Evolutionary conservation across 2,797 vertebrate species (phyloP), one percentile per base, ranked within the genome.

Genomic region (Mormyrus hasselquistii): DNA sequence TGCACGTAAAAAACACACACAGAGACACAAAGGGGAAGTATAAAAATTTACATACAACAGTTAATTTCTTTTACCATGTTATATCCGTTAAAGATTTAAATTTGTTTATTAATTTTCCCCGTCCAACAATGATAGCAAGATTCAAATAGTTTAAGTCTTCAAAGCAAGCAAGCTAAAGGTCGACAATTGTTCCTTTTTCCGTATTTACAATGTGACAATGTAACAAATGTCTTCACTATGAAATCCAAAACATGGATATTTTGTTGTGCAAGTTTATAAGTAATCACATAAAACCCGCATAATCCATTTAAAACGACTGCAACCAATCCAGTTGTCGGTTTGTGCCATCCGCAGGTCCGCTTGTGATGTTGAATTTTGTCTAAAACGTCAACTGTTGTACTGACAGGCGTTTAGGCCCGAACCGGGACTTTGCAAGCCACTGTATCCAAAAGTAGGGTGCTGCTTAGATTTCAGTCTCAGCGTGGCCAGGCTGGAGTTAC

Each of bases 401-500:
- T 99, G 98, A 92, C 98, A 99, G 19, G 98, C 98, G 92, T 99
- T 99, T 91, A 99, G 97, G 89, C 97, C 96, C 3, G 98, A 96
- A 0, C 97, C 97, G 34, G 98, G 97, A 91, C 97, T 98, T 93
- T 99, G 98, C 95, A 99, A 95, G 91, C 97, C 95, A 94, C 97
- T 96, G 95, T 99, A 99, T 93, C 97, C 97, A 91, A 99, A 99
- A 19, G 97, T 96, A 1, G 98, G 98, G 92, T 99, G 98, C 93
- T 98, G 98, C 93, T 99, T 99, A 92, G 98, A 98, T 94, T 99
- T 99, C 90, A 99, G 98, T 97, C 98, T 96, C 90, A 99, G 97
- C 73, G 97, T 97, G 90, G 98, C 98, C 91, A 99, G 94, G 93
- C 98, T 98, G 91, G 98, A 98, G 96, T 98, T 99, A 93, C 98